These are phyloP conservation scores for Drosophila repletoides DNA, from an alignment of 1,140 invertebrate genomes.

Conservation along the genomic window DNA sequence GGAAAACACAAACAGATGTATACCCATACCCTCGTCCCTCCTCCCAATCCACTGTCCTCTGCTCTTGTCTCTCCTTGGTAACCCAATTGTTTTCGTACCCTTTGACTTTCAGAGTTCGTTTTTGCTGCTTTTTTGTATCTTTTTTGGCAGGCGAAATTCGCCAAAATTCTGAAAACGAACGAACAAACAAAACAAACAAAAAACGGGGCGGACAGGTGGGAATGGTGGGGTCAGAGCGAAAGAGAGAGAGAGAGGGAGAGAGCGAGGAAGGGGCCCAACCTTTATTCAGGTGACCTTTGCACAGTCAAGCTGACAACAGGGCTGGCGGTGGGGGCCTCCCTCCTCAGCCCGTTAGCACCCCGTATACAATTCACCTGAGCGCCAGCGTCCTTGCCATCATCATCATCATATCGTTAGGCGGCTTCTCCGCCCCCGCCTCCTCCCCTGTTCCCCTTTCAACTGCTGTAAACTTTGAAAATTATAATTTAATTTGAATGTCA, in stretches of 20 bases:
- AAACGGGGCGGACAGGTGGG: not conserved
- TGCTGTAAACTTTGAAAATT: conserved; percentile 72
- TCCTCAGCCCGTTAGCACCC: not conserved
- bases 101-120: conserved; percentile 73
- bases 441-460: not conserved
- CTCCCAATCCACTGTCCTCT: not conserved
- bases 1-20: conserved; percentile 44
- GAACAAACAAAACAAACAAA: conserved; percentile 62
- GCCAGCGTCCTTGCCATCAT: conserved; percentile 67
- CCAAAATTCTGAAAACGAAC: conserved; percentile 74
- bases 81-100: conserved; percentile 54
- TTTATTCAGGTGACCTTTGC: conserved; percentile 46
- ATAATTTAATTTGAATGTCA: conserved; percentile 80
- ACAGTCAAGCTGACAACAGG: conserved; percentile 30
- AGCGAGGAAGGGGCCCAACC: too few relatives aligned
- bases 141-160: conserved; percentile 52
- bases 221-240: conserved; percentile 3
- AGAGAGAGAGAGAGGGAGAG: too few relatives aligned
- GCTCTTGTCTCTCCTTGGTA: conserved; percentile 6
- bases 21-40: not conserved
- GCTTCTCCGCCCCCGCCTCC: not conserved
- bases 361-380: conserved; percentile 42
- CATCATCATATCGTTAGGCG: conserved; percentile 30
- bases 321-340: too few relatives aligned
- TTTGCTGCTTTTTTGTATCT: conserved; percentile 52